Conservation (phyloP, 2,888 invertebrate species). For the Rhimphoctona megacephalus region DNA sequence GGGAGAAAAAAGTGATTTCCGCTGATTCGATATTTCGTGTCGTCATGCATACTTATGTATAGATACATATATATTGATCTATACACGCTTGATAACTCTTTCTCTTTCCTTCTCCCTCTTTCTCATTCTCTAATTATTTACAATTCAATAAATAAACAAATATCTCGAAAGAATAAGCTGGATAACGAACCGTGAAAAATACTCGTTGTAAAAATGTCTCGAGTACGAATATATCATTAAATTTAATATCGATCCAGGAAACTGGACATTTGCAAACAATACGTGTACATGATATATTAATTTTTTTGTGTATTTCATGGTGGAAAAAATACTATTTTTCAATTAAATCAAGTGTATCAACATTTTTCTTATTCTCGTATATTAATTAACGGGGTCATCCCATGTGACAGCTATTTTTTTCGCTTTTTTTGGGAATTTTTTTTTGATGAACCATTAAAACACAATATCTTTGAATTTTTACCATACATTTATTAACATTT, state of each 20-base stretch:
- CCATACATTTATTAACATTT: too few relatives aligned
- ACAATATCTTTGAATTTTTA: too few relatives aligned
- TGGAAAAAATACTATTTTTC: background rate
- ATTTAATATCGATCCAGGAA: background rate
- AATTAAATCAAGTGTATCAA: background rate
- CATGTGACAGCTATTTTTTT: too few relatives aligned
- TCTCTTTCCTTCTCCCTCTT: background rate
- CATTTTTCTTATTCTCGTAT: background rate
- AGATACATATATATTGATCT: background rate
- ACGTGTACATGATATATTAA: background rate
- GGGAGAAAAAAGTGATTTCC: constrained; percentile 31
- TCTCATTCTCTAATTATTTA: constrained; percentile 42
- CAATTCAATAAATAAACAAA: constrained; percentile 53
- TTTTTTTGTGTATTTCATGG: background rate
- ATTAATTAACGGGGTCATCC: too few relatives aligned
- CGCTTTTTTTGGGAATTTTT: too few relatives aligned
- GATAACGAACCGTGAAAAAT: constrained; percentile 1
- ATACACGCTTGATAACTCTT: background rate
- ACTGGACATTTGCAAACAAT: background rate
- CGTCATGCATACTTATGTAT: constrained; percentile 1
- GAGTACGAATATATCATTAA: background rate
- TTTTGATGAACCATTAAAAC: too few relatives aligned
- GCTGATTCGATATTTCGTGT: constrained; percentile 42
- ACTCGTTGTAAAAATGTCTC: background rate
- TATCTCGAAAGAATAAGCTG: constrained; percentile 5